phyloP scores from a whole-genome alignment of 2,797 vertebrate species.

The Enteromius mattozi region DNA sequence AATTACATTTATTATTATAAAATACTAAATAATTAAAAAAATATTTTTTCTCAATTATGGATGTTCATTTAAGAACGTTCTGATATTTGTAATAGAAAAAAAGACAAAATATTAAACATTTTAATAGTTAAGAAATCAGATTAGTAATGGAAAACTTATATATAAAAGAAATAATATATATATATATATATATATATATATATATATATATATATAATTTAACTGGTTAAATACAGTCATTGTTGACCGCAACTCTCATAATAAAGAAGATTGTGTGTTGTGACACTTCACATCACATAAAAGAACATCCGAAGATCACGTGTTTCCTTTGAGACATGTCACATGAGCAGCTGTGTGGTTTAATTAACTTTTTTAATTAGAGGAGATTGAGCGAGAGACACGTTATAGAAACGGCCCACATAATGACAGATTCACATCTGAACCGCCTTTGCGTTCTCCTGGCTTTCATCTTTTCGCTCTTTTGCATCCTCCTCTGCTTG shows the following conservation, averaged over 20 bases:
- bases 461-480: not conserved
- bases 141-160: too few relatives aligned
- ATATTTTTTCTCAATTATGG: too few relatives aligned
- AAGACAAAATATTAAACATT: not conserved
- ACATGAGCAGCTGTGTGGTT: slow-evolving; percentile 19
- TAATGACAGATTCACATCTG: slow-evolving; percentile 43
- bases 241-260: not conserved
- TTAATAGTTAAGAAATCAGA: too few relatives aligned
- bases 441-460: not conserved
- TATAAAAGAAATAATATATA: too few relatives aligned
- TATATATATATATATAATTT: too few relatives aligned
- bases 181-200: too few relatives aligned
- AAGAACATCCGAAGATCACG: not conserved
- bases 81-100: not conserved
- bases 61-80: not conserved
- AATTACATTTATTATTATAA: too few relatives aligned
- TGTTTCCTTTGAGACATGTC: not conserved
- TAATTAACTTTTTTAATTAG: slow-evolving; percentile 24
- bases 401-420: slow-evolving; percentile 68
- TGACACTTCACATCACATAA: not conserved
- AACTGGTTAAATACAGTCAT: too few relatives aligned
- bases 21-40: too few relatives aligned
- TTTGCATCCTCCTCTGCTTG: not conserved
- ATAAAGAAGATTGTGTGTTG: not conserved
- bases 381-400: not conserved